Evolutionary conservation across 2,888 invertebrate species (phyloP), one percentile per base, ranked within the genome.

Genomic region (Ectemnius continuus): DNA sequence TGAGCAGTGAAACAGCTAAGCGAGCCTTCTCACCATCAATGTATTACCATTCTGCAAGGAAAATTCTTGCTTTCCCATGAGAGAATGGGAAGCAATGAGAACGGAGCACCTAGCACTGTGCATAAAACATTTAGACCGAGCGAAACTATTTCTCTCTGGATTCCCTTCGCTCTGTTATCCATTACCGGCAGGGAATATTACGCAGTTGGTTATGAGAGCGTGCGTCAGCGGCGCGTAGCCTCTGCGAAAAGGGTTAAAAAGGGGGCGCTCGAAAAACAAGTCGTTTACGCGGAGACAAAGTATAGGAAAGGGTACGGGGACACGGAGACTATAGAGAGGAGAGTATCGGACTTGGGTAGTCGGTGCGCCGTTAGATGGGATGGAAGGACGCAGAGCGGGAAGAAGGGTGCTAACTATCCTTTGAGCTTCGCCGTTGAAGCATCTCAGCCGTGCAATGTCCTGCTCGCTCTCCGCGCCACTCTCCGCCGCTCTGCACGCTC

Each of bases 371-470:
- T 52, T 52, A 16, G 20, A 36, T 47, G 56, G 16, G 56, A 26
- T 3, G 13, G 20, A 14, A 46, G 68, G 67, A 61, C 78, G 80
- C 68, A 73, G 78, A 73, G 78, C 78, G 52, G 16, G 52, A 52
- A 75, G 76, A 84, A 83, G 81, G 78, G 81, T 78, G 84, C 84
- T 86, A 85, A 85, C 84, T 80, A 77, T 85, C 85, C 87, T 88
- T 88, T 88, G 88, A 88, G 85, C 83, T 85, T 85, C 87, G 84
- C 79, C 80, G 81, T 79, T 72, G 79, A 47, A 86, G 79, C 85
- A 87, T 81, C 79, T 87, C 85, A 88, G 79, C 87, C 87, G 86
- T 88, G 84, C 85, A 84, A 85, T 82, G 83, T 86, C 85, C 86
- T 84, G 78, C 83, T 83, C 70, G 82, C 77, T 77, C 36, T 36